Conservation (phyloP, 2,888 invertebrate genomes). For the Cyaniris semiargus region DNA sequence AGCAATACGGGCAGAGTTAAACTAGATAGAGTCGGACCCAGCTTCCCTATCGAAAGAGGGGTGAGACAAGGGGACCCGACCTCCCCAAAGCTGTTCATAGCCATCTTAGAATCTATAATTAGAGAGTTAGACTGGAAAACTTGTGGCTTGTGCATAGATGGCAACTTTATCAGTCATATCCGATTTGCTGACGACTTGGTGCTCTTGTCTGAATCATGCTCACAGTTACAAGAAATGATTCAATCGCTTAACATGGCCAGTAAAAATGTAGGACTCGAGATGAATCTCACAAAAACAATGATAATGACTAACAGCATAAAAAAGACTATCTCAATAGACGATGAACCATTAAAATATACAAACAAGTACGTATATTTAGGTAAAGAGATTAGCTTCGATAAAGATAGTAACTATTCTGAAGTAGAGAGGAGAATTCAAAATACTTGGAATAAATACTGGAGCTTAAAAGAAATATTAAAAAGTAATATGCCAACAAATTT, state of each 20-base stretch:
- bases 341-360: background rate
- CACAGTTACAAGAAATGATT: conserved; percentile 6
- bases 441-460: conserved; percentile 32
- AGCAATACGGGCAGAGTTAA: no score
- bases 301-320: conserved; percentile 22
- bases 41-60: conserved; percentile 14
- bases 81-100: conserved; percentile 63
- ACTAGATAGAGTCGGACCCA: background rate
- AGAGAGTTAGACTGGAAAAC: conserved; percentile 26
- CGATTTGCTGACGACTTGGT: conserved; percentile 21
- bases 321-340: background rate
- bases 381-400: no score
- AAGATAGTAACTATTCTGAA: background rate
- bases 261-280: conserved; percentile 8
- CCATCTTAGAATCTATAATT: conserved; percentile 18
- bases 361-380: no score
- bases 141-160: conserved; percentile 5
- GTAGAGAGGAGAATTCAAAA: background rate
- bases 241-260: background rate
- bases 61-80: conserved; percentile 63
- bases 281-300: conserved; percentile 27
- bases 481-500: conserved; percentile 27
- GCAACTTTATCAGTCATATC: conserved; percentile 22
- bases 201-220: conserved; percentile 4
- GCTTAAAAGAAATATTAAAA: conserved; percentile 35